Evolutionary conservation across 2,113 vertebrate species (phyloP), one percentile per base, ranked within the genome.

Genomic region (Leptobrachium leishanense): DNA sequence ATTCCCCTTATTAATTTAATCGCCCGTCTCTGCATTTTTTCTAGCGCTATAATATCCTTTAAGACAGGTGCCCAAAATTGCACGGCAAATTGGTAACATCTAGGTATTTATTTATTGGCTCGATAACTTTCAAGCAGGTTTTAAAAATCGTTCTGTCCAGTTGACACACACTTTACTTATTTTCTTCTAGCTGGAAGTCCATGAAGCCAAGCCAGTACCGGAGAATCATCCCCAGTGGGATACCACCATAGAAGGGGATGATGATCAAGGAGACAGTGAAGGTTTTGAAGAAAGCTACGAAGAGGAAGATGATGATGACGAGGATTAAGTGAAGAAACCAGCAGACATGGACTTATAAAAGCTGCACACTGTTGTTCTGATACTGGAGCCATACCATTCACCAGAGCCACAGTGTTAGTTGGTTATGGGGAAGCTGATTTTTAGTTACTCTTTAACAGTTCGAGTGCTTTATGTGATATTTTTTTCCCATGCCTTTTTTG

Each of bases 171-270:
- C 6, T 13, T 59, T 1, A 4, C 13, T 6, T 39, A 20, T 72
- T 57, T 15, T 4, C 77, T 65, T 83, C 77, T 67, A 99, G 97
- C 85, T 99, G 93, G 98, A 99, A 90, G 98, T 99, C 84, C 97
- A 99, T 2, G 97, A 99, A 90, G 98, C 98, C 76, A 99, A 99
- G 87, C 96, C 96, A 84, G 94, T 99, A 88, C 87, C 95, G 87
- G 98, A 99, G 89, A 98, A 97, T 89, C 98, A 99, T 82, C 98
- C 98, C 0, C 98, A 99, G 64, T 99, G 98, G 98, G 98, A 99
- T 87, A 96, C 96, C 87, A 94, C 96, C 2, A 94, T 97, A 88
- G 98, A 99, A 84, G 97, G 98, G 68, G 98, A 99, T 77, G 98
- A 98, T 87, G 98, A 99, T 90, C 98, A 98, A 87, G 97, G 98